Evolutionary conservation across 2,797 vertebrate genomes (phyloP).

Genomic region (Pachyuromys duprasi): DNA sequence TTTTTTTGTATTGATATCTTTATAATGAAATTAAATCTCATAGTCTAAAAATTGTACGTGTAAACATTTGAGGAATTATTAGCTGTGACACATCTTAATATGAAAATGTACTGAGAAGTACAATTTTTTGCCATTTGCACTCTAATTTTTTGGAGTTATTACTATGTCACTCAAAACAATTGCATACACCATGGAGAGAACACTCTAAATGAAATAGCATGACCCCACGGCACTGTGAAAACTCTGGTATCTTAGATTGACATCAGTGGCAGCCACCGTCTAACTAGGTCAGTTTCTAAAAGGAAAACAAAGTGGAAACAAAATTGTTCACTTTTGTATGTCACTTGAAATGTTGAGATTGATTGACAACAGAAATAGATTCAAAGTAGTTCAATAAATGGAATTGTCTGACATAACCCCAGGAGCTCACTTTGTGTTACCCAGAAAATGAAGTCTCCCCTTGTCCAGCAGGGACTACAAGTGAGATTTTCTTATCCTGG

Average conservation of each 20-base stretch:
- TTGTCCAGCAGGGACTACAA: neutral
- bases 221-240: slow-evolving; percentile 44
- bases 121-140: slow-evolving; percentile 29
- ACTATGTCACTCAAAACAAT: slow-evolving; percentile 63
- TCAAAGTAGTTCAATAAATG: slow-evolving; percentile 38
- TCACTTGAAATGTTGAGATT: slow-evolving; percentile 61
- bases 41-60: neutral
- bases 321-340: slow-evolving; percentile 57
- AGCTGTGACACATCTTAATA: neutral
- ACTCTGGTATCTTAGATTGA: slow-evolving; percentile 56
- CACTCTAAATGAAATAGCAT: slow-evolving; percentile 62
- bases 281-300: slow-evolving; percentile 68
- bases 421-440: neutral
- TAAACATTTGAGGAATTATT: neutral
- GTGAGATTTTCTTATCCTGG: neutral
- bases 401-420: slow-evolving; percentile 32
- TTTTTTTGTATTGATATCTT: neutral
- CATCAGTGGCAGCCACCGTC: slow-evolving; percentile 50
- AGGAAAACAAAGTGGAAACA: slow-evolving; percentile 67
- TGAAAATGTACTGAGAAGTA: slow-evolving; percentile 24
- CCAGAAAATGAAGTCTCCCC: neutral
- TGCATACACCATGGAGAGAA: neutral
- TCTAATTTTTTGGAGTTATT: slow-evolving; percentile 56
- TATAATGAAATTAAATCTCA: neutral
- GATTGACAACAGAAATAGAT: slow-evolving; percentile 40